Base-by-base conservation (phyloP, 2,888 invertebrate species). In the Nudaria mundana region DNA sequence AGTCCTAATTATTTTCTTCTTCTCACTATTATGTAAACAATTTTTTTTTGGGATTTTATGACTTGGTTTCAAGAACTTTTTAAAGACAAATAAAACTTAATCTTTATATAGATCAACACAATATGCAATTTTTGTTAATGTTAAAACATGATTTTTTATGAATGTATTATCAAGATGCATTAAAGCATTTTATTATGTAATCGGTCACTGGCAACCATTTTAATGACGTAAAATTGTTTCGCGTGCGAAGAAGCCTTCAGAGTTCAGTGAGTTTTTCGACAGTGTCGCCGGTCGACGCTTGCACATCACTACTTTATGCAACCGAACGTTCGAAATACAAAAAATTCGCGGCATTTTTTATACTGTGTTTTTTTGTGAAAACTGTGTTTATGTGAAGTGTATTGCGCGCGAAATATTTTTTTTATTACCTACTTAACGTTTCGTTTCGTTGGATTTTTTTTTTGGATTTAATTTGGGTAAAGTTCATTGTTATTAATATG, bases 171-270 rank as follows among this genome's bases (percentile, higher is more conserved):
- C 48, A 57, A 56, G 56, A 57, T 60, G 57, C 57, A 50, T 32
- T 40, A 4, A 34, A 44, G 35, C 43, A 37, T 52, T 33, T 38
- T 36, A 41, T 62, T 46, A 52, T 45, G 40, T 49, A 52, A 57
- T 43, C 31, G 29, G 45, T 45, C 50, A 37, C 13, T 34, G 32
- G 23, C 47, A 30, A 42, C 42, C 44, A 51, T 44, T 44, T 31
- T 23, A 12, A 35, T 54, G 53, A 58, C 60, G 63, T 60, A 32
- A 51, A 7, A 16, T 47, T 46, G 48, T 52, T 60, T 63, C 59
- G 64, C 64, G 63, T 56, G 51, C 32, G 61, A 65, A 68, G 56
- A 65, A 69, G 56, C 64, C 59, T 63, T 42, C 59, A 69, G 69
- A 69, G n/a, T n/a, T n/a, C 37, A 35, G 40, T 20, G 6, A 16